Evolutionary conservation across 2,888 invertebrate species (phyloP), one percentile per base, ranked within the genome.

Genomic region (Acronicta psi): DNA sequence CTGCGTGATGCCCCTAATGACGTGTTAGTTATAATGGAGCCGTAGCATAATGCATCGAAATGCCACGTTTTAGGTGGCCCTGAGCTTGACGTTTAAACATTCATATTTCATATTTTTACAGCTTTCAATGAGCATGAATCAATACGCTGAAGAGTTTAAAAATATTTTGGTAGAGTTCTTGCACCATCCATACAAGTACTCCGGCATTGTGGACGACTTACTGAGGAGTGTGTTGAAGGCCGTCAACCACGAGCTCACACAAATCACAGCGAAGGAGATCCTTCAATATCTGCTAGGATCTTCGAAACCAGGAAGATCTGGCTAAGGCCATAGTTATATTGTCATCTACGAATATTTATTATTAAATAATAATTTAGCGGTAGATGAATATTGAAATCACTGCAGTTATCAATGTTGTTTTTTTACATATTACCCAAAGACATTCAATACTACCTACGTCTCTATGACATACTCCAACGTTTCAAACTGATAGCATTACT

Each of bases 231-330:
- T 68, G 5, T 29, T 67, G 10, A 23, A 29, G 8, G 68, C 23
- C n/a, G 5, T 67, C 41, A 62, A 45, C 14, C 16, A 53, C 11
- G 66, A 67, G 42, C 57, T 67, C 16, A 4, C 20, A 5, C 44
- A 8, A 4, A 2, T 67, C 29, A 16, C 44, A 10, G 66, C 52
- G 5, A 42, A 49, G 9, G 57, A 68, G 41, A 42, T 68, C 52
- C 44, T 40, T 8, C 51, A 68, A 16, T 67, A 68, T n/a, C 45
- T 67, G 11, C 23, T 62, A 10, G 57, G 62, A 5, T 36, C 62
- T 0, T 37, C 37, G 8, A 61, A 38, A 17, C 41, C 63, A 18
- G 38, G 52, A 4, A 16, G 47, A 4, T 13, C 17, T n/a, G 56
- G 60, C 17, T 61, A 45, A 41, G 11, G 8, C 18, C 11, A 8